Percentiles rank a stretch among this genome's conserved stretches.
These are phyloP conservation scores for Malacoraja senta DNA, from an alignment of 2,797 vertebrate species.

Conservation along the genomic window DNA sequence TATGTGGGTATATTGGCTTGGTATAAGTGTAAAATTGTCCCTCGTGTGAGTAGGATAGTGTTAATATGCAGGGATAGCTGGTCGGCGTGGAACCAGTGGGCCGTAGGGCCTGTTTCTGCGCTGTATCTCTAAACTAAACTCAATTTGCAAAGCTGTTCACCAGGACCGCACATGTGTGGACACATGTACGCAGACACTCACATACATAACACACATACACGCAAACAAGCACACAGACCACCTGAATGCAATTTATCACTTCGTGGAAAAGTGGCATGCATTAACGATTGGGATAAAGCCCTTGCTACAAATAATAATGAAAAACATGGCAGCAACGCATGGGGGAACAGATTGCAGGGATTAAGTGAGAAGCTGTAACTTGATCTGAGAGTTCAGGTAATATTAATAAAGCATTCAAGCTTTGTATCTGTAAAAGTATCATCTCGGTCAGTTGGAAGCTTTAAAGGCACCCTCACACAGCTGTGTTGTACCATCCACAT, in stretches of 20 bases:
- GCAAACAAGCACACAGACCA: too few relatives aligned
- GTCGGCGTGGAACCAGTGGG: too few relatives aligned
- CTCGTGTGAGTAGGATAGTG: too few relatives aligned
- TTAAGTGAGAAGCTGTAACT: conserved; percentile 3
- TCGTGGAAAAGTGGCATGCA: background rate
- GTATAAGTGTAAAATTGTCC: too few relatives aligned
- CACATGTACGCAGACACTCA: too few relatives aligned
- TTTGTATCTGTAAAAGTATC: background rate
- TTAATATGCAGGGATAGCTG: too few relatives aligned
- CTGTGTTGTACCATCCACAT: background rate
- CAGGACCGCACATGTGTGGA: too few relatives aligned
- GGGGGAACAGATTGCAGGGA: background rate
- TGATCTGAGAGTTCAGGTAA: conserved; percentile 19
- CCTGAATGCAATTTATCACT: background rate
- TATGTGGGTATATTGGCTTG: too few relatives aligned
- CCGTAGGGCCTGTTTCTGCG: too few relatives aligned
- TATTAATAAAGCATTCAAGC: background rate
- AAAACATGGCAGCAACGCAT: background rate
- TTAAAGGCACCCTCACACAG: background rate
- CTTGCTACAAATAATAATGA: background rate
- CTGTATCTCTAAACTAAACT: too few relatives aligned
- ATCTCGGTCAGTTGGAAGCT: background rate
- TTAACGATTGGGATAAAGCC: background rate
- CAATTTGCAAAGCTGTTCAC: too few relatives aligned
- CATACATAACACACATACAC: background rate